Conservation (phyloP, 2,113 vertebrate genomes). For the Chaetodon auriga region DNA sequence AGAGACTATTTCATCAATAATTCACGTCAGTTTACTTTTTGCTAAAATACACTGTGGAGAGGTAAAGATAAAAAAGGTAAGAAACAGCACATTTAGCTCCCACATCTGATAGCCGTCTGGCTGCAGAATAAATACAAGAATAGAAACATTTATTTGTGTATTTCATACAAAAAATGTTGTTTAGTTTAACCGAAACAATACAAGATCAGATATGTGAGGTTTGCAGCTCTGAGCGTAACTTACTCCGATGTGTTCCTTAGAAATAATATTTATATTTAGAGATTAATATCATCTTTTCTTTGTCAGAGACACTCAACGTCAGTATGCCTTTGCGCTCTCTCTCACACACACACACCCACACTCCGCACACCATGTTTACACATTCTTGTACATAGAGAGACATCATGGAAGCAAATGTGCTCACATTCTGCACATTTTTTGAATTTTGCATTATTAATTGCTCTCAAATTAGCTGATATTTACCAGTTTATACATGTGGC, state of each 20-base stretch:
- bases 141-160: conserved; percentile 26
- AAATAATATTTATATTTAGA: conserved; percentile 54
- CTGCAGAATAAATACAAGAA: conserved; percentile 13
- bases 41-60: too few species aligned
- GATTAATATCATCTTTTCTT: conserved; percentile 42
- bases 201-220: conserved; percentile 38
- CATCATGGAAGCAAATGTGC: background rate
- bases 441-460: background rate
- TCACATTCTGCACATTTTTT: background rate
- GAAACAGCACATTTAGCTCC: background rate
- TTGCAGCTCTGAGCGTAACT: conserved; percentile 1
- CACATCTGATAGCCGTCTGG: background rate
- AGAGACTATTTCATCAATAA: background rate
- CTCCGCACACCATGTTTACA: background rate
- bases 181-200: background rate
- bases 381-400: background rate
- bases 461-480: background rate
- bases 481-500: background rate
- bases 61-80: too few species aligned
- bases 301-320: conserved; percentile 24
- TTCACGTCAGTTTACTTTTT: background rate
- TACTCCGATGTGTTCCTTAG: conserved; percentile 31
- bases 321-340: background rate
- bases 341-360: background rate
- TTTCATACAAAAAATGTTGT: conserved; percentile 3